Percentiles rank a stretch among this genome's conserved stretches.
phyloP scores from a whole-genome alignment of 2,797 vertebrate species.

The Antrozous pallidus region DNA sequence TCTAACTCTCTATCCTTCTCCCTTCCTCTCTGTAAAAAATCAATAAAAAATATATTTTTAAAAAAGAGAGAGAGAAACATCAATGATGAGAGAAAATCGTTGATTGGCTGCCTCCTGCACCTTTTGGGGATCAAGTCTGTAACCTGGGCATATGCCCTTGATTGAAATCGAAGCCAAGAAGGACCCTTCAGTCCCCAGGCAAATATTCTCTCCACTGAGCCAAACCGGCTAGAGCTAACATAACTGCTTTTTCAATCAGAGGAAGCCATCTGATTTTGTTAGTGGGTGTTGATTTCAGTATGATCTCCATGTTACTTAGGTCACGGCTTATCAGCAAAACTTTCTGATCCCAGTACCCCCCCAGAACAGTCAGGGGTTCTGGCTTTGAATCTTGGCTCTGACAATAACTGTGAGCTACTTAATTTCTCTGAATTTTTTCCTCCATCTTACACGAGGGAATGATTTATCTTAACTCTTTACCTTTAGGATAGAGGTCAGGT shows the following conservation, averaged over 20 bases:
- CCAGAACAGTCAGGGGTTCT: neutral
- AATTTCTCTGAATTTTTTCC: neutral
- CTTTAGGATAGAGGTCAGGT: neutral
- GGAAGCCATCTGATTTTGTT: neutral
- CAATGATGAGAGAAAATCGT: too few relatives aligned
- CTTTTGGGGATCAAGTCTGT: too few relatives aligned
- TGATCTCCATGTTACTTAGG: neutral
- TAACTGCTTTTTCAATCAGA: neutral
- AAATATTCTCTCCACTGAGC: too few relatives aligned
- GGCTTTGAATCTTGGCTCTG: neutral
- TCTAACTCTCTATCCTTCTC: too few relatives aligned
- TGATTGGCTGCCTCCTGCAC: too few relatives aligned
- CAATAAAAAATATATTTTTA: too few relatives aligned
- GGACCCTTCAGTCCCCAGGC: too few relatives aligned
- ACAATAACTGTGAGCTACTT: neutral
- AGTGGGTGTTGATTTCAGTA: neutral
- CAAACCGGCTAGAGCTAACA: neutral
- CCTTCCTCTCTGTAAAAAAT: too few relatives aligned
- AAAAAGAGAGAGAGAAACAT: too few relatives aligned
- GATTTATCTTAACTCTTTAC: neutral
- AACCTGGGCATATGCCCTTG: too few relatives aligned
- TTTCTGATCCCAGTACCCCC: neutral
- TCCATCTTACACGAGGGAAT: neutral
- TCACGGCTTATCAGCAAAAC: neutral
- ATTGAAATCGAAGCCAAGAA: too few relatives aligned